Base-by-base conservation (phyloP, 2,113 vertebrate genomes). In the Riparia riparia region DNA sequence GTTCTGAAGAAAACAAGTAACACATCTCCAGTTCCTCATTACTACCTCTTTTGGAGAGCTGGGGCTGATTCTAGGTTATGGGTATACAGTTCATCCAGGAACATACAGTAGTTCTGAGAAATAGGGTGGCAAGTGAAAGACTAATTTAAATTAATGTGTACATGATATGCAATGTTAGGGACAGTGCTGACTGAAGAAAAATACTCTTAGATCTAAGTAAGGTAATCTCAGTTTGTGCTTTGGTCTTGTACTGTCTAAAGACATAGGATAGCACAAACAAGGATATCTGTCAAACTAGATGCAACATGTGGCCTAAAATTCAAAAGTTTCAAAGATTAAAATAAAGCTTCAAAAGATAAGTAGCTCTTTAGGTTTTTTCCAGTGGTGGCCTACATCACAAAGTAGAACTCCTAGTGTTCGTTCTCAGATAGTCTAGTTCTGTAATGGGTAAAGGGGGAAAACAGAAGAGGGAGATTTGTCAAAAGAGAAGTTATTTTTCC, bases 41-140 rank as follows among this genome's bases (percentile, higher is more conserved):
- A 32, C 9, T 66, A 14, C 37, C 10, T 70, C 31, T 34, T 39
- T 41, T 34, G 8, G 17, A 21, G 39, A 29, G 14, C 9, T 76
- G 19, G 22, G 17, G 11, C n/a, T 47, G 42, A 16, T 50, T 76
- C 45, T 22, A 58, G 17, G 0, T 71, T 57, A 6, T 54, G 20
- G 4, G 12, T 47, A 10, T 44, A 9, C 34, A 7, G 12, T 47
- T 92, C 24, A 61, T 64, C 9, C 16, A 12, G 37, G 26, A 22
- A 17, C 18, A 26, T 6, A 15, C 0, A 0, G 21, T 41, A 7
- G 5, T 82, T 60, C 26, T 16, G 32, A 68, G 53, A 60, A 47
- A 34, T 31, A 49, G 54, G 25, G 25, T 42, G 29, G 44, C 20
- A 58, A 53, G 9, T 44, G 32, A 56, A 73, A 82, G 6, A 41